Evolutionary conservation across 2,888 invertebrate species (phyloP), one percentile per base, ranked within the genome.

Genomic region (Lepeophtheirus nordmannii): DNA sequence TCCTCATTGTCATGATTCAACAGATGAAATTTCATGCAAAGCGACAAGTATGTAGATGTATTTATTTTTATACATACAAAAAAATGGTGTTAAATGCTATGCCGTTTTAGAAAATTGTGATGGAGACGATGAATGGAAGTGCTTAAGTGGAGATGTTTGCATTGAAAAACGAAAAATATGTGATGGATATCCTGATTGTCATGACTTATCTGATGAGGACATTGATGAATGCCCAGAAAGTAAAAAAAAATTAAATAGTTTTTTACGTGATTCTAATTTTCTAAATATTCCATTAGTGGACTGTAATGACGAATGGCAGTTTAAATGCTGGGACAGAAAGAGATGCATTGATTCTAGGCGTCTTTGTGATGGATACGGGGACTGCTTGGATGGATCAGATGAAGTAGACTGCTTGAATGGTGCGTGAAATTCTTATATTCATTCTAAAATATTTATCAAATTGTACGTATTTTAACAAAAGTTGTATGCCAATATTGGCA

Each of bases 311-410:
- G 60, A 60, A 14, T 60, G 60, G 60, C 60, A 60, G 38, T 60
- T 22, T 23, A 20, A 60, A 22, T 60, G 60, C 39, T n/a, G 14
- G 17, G 60, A 60, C 7, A 20, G 60, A 60, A 30, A 60, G 60
- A 20, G 60, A 37, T 60, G 60, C 60, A 60, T 60, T 23, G 60
- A 60, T 30, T 37, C 30, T 17, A 30, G 60, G 10, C 9, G 60
- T 11, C 60, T 23, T 37, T 60, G 60, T n/a, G 60, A 60, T 37
- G 60, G 60, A 10, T 37, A 60, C 30, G 1, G 1, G 23, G 60
- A 60, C n/a, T 60, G 60, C 7, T 60, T 60, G 60, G 60, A 60
- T 7, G 30, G 60, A 14, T 60, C 60, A 22, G 60, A 60, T 60
- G 60, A 60, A 60, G 37, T 23, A 10, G 37, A 60, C 10, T 60